Conservation (phyloP, 2,888 invertebrate genomes). For the Proisotoma minuta region DNA sequence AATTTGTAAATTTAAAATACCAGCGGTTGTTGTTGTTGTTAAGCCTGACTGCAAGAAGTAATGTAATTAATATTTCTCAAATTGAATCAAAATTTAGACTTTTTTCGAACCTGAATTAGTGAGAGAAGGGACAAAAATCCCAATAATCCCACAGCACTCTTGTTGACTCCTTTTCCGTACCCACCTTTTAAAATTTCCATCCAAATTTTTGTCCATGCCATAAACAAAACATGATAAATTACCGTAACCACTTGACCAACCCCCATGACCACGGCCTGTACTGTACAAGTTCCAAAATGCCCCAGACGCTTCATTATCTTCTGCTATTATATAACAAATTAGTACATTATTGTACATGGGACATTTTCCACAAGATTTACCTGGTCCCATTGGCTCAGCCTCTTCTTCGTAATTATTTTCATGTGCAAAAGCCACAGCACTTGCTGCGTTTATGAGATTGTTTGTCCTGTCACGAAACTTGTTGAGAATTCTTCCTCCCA, state of each 20-base stretch:
- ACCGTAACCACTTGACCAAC: slow-evolving; percentile 10
- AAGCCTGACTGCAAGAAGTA: no score
- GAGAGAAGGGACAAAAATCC: slow-evolving; percentile 10
- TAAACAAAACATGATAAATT: neutral
- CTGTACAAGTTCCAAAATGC: neutral
- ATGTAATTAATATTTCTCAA: no score
- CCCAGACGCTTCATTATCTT: slow-evolving; percentile 3
- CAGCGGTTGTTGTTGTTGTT: neutral
- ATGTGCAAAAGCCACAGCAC: neutral
- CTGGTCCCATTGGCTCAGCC: no score
- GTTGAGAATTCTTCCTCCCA: neutral
- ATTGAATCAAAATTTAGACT: neutral
- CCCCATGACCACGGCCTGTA: slow-evolving; percentile 3
- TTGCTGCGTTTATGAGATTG: neutral
- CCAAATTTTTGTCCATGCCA: no score
- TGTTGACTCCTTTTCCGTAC: slow-evolving; percentile 10
- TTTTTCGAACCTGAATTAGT: neutral
- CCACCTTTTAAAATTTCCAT: no score
- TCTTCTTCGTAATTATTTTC: no score
- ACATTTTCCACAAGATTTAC: neutral
- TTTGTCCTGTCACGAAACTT: neutral
- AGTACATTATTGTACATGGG: neutral
- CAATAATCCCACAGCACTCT: slow-evolving; percentile 10
- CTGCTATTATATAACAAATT: neutral
- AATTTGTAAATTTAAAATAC: no score